Evolutionary conservation across 2,113 vertebrate species (phyloP), one percentile per base, ranked within the genome.

Genomic region (Cyanoliseus patagonus): DNA sequence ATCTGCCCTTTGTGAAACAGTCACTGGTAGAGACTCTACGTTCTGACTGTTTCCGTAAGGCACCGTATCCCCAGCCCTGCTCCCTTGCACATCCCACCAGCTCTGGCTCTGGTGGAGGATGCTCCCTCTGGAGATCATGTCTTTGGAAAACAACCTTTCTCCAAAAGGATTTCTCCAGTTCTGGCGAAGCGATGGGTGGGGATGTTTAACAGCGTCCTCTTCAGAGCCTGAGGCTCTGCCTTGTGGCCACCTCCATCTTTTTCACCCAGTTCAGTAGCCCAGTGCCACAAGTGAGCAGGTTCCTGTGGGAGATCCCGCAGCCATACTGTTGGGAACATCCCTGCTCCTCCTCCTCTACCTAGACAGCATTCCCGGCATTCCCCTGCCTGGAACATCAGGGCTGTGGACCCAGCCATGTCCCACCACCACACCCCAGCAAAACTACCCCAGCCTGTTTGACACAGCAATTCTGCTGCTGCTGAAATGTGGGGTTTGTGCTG

Each of bases 371-470:
- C 84, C 95, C 53, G 3, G 44, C 88, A 74, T 92, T 95, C 89
- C 69, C 86, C 55, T 33, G 23, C 33, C 49, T 28, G 67, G 57
- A 85, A 51, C 17, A 82, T 83, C 62, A 75, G 22, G 64, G 84
- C 72, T 88, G 53, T 4, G 1, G 83, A 62, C 79, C 57, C 68
- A 78, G 24, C 37, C 6, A 4, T 59, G 57, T 94, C 92, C 87
- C 89, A 91, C 62, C 90, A 93, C 90, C 95, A 95, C 93, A 19
- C 92, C 91, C 93, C 53, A 1, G 83, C 74, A 74, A 93, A 96
- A 95, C 93, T 90, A 94, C 97, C 83, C 94, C 44, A 66, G 84
- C 88, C 92, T 93, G 96, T 96, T 93, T 35, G 46, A 69, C 9
- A 0, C 66, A 20, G 55, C 55, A 27, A 49, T 74, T 68, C 83